Conservation (phyloP, 2,797 vertebrate species). For the Gouania willdenowi region DNA sequence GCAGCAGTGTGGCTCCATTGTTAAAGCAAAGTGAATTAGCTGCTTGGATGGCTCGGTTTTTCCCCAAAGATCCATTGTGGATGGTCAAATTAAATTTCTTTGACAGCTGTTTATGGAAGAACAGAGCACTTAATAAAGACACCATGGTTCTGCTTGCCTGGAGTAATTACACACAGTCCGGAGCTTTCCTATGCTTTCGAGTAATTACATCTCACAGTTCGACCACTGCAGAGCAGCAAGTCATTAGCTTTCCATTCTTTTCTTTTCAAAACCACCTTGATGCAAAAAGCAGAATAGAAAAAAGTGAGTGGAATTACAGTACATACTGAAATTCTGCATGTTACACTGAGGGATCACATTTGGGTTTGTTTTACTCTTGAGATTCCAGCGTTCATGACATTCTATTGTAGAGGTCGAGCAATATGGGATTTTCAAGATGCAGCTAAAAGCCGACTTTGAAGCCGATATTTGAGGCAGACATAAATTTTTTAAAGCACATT, state of each 20-base stretch:
- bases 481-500: too few relatives aligned
- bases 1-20: slow-evolving; percentile 10
- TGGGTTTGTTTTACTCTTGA: too few relatives aligned
- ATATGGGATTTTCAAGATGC: too few relatives aligned
- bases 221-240: slow-evolving; percentile 24
- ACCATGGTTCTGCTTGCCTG: slow-evolving; percentile 41
- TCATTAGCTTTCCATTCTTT: slow-evolving; percentile 24
- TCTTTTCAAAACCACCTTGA: too few relatives aligned
- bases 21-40: slow-evolving; percentile 38
- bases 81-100: slow-evolving; percentile 54
- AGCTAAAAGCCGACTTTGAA: too few relatives aligned
- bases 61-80: slow-evolving; percentile 23
- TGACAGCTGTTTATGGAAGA: slow-evolving; percentile 50
- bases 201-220: slow-evolving; percentile 40
- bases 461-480: too few relatives aligned
- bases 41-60: slow-evolving; percentile 44
- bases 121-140: slow-evolving; percentile 49
- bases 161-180: slow-evolving; percentile 57
- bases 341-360: too few relatives aligned
- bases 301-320: too few relatives aligned
- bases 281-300: too few relatives aligned
- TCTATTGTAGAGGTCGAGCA: too few relatives aligned
- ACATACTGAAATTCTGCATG: too few relatives aligned
- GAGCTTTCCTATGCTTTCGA: slow-evolving; percentile 43
- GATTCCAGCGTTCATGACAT: too few relatives aligned